Percentiles rank a stretch among this genome's conserved stretches.
These are phyloP conservation scores for Suricata suricatta DNA, from an alignment of 2,113 vertebrate species.

Conservation along the genomic window DNA sequence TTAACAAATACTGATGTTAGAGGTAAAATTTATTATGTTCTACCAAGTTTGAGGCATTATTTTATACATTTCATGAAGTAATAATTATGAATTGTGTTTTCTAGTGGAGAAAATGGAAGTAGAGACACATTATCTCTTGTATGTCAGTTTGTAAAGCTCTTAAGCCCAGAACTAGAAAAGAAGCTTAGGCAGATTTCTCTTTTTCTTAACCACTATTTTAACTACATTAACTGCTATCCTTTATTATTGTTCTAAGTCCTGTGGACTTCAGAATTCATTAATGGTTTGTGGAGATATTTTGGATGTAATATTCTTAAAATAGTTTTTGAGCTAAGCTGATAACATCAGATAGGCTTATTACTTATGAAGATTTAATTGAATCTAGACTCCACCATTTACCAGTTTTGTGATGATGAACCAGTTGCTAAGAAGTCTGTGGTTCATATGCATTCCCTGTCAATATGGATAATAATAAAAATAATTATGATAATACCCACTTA, in stretches of 20 bases:
- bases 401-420: neutral
- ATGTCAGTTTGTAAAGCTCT: neutral
- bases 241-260: neutral
- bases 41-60: neutral
- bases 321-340: neutral
- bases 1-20: neutral
- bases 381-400: neutral
- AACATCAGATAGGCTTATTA: neutral
- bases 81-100: neutral
- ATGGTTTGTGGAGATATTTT: neutral
- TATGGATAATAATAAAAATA: neutral
- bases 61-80: neutral
- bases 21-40: neutral
- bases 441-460: neutral
- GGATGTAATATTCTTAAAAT: neutral
- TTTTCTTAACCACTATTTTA: neutral
- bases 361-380: neutral
- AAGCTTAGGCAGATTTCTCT: neutral
- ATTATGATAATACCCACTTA: neutral
- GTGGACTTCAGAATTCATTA: neutral
- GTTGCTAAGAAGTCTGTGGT: neutral
- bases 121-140: neutral
- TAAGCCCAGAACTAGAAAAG: neutral
- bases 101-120: neutral
- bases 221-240: neutral